Evolutionary conservation across 2,113 vertebrate genomes (phyloP).

Genomic region (Heterotis niloticus): DNA sequence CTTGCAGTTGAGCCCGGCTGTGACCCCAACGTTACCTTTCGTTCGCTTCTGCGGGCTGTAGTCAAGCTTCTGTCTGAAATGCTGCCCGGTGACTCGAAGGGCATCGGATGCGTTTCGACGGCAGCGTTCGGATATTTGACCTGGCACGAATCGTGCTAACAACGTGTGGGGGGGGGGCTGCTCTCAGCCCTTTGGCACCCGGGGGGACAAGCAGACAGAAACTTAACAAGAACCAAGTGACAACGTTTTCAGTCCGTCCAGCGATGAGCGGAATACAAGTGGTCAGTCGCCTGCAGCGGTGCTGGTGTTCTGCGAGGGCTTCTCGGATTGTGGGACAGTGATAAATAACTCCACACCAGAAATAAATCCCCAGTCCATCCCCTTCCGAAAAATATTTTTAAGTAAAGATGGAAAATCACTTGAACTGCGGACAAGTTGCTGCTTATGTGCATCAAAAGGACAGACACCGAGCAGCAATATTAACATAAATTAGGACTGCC

Average conservation of each 20-base stretch:
- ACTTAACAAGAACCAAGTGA: slow-evolving; percentile 70
- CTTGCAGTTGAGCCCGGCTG: no score
- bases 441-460: no score
- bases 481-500: no score
- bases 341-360: background rate
- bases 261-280: slow-evolving; percentile 48
- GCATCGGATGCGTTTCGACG: slow-evolving; percentile 31
- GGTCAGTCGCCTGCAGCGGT: slow-evolving; percentile 40
- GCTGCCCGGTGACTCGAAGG: no score
- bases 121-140: slow-evolving; percentile 52
- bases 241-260: slow-evolving; percentile 54
- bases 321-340: no score
- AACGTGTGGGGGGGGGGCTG: slow-evolving; percentile 54
- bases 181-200: slow-evolving; percentile 56
- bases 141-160: slow-evolving; percentile 53
- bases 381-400: no score
- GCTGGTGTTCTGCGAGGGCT: background rate
- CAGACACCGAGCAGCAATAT: no score
- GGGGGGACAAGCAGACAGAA: slow-evolving; percentile 56
- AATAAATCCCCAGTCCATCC: no score
- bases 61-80: no score
- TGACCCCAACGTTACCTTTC: no score
- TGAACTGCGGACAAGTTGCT: background rate
- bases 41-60: no score
- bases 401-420: no score